Evolutionary conservation across 2,113 vertebrate species (phyloP).

Genomic region (Lophotis ruficrista): DNA sequence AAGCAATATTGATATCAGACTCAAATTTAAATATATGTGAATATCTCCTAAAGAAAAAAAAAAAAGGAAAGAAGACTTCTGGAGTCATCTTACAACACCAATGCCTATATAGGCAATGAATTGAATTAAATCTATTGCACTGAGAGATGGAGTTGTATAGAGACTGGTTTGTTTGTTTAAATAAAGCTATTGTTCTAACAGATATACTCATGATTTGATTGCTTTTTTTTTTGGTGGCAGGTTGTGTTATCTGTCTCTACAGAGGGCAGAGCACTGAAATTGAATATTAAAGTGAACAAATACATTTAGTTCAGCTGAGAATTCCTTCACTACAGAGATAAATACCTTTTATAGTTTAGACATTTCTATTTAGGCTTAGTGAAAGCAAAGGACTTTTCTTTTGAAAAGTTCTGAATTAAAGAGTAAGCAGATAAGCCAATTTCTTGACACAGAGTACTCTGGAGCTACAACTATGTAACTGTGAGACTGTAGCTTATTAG

Average conservation of each 20-base stretch:
- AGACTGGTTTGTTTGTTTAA: neutral
- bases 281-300: conserved; percentile 53
- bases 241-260: neutral
- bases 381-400: neutral
- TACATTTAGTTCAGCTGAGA: conserved; percentile 43
- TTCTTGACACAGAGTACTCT: neutral
- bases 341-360: neutral
- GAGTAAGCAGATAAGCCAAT: conserved; percentile 1
- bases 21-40: neutral
- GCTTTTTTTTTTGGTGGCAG: neutral
- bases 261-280: neutral
- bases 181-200: conserved; percentile 1
- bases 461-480: neutral
- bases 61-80: neutral
- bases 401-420: conserved; percentile 39
- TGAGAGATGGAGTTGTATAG: neutral
- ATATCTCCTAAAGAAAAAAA: neutral
- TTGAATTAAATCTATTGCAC: neutral
- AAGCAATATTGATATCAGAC: neutral
- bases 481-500: neutral
- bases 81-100: neutral
- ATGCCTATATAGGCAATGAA: neutral
- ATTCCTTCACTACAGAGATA: conserved; percentile 11
- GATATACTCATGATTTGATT: neutral
- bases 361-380: neutral